Evolutionary conservation across 2,113 vertebrate genomes (phyloP), one percentile per base, ranked within the genome.

Genomic region (Peromyscus californicus): DNA sequence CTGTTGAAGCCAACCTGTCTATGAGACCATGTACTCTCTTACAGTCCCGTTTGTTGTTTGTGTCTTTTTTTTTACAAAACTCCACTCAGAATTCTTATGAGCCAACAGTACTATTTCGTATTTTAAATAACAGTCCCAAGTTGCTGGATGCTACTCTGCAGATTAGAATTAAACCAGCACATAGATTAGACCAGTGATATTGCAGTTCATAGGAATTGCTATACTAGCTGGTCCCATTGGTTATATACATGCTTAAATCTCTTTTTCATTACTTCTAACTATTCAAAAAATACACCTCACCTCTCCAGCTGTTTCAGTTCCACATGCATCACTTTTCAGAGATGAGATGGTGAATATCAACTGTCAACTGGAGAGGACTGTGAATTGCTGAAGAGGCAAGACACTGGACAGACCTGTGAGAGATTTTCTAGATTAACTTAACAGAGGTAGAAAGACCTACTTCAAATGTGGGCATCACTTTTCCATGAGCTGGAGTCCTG

Each of bases 191-290:
- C 29, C 39, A 80, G 24, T 36, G 82, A 91, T 84, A 92, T 31
- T 21, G 2, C 3, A 76, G 17, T 48, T 12, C 31, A 22, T 54
- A 74, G 67, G 67, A 82, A 15, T 76, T 93, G 57, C 6, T 89
- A 45, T 87, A 51, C 82, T 91, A 94, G 16, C 17, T 51, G 2
- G 5, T 24, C 24, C 39, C 24, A 79, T 63, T 22, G 19, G 12
- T 85, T 87, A 59, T 59, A 85, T 83, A 78, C 83, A 85, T 65
- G n/a, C 74, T 85, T 95, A 76, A 86, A 42, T 83, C 45, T 19
- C n/a, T 70, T 48, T 95, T 72, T 92, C 1, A 76, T 82, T 95
- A 17, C 7, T 83, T 89, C 75, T 11, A 61, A 31, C 2, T 76
- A 67, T 78, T 80, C 5, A 39, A 87, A 51, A n/a, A 90, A 63